Percentiles rank a stretch among this genome's conserved stretches.
phyloP scores from a whole-genome alignment of 2,888 invertebrate species.

The Deilephila elpenor region DNA sequence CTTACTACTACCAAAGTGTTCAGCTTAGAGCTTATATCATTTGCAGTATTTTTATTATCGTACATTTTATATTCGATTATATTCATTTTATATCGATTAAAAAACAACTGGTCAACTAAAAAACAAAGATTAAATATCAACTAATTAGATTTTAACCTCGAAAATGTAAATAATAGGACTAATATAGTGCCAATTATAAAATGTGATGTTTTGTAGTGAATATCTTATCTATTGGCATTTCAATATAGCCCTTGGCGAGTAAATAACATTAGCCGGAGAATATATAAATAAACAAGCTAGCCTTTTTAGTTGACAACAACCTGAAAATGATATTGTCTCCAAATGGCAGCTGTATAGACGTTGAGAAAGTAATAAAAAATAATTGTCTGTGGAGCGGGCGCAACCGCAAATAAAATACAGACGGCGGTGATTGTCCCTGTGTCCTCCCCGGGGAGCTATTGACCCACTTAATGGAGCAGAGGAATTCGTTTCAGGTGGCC shows the following conservation, averaged over 20 bases:
- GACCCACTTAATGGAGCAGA: conserved; percentile 68
- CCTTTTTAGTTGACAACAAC: not conserved
- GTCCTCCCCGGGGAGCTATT: conserved; percentile 59
- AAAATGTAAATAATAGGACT: not conserved
- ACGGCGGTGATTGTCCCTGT: conserved; percentile 41
- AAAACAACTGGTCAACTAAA: too few relatives aligned
- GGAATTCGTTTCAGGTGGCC: conserved; percentile 70
- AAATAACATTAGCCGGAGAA: too few relatives aligned
- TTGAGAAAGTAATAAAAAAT: conserved; percentile 29
- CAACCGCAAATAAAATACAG: conserved; percentile 38
- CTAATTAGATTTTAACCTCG: not conserved
- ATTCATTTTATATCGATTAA: too few relatives aligned
- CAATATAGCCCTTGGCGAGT: too few relatives aligned
- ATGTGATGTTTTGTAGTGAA: too few relatives aligned
- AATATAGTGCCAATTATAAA: not conserved
- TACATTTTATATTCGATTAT: too few relatives aligned
- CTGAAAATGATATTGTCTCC: conserved; percentile 16
- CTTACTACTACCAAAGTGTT: too few relatives aligned
- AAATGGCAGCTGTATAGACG: conserved; percentile 4
- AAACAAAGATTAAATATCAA: not conserved
- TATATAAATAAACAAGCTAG: not conserved
- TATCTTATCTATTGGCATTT: too few relatives aligned
- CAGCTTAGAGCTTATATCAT: too few relatives aligned
- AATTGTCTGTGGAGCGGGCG: conserved; percentile 20
- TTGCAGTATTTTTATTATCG: too few relatives aligned